Evolutionary conservation across 2,888 invertebrate species (phyloP).

Genomic region (Drosophila mayaguana): DNA sequence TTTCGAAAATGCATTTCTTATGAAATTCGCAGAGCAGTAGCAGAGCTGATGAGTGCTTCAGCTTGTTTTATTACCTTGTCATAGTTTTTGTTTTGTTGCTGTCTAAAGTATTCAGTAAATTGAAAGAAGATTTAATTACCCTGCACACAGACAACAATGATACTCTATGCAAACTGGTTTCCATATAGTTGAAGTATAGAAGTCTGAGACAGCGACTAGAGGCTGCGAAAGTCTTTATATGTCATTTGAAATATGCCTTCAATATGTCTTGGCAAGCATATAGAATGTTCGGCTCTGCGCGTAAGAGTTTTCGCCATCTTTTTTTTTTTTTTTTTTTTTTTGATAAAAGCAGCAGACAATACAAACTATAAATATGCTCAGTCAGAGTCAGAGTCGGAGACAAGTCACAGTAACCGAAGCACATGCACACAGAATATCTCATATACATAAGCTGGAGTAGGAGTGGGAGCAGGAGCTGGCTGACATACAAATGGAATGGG

Average conservation of each 20-base stretch:
- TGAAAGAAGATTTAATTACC: conserved; percentile 1
- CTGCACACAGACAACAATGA: neutral
- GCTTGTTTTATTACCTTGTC: neutral
- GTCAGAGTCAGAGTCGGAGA: conserved; percentile 52
- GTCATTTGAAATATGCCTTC: neutral
- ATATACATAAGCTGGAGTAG: conserved; percentile 3
- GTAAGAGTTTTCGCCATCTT: neutral
- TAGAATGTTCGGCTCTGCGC: conserved; percentile 24
- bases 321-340: conserved; percentile 2
- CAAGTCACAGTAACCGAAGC: conserved; percentile 41
- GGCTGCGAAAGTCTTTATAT: neutral
- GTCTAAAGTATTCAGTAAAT: neutral
- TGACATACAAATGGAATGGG: conserved; percentile 51
- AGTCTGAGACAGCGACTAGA: neutral
- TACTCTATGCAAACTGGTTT: neutral
- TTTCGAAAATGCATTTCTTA: neutral
- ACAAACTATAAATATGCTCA: conserved; percentile 73
- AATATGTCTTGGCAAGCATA: conserved; percentile 16
- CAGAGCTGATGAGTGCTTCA: neutral
- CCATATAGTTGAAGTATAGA: neutral
- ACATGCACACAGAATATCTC: neutral
- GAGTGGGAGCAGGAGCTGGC: conserved; percentile 30
- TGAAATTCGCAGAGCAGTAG: neutral
- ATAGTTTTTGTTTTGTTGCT: neutral
- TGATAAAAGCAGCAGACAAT: conserved; percentile 53